Base-by-base conservation (phyloP, 2,797 vertebrate genomes). In the Hydrocynus forskahlii region DNA sequence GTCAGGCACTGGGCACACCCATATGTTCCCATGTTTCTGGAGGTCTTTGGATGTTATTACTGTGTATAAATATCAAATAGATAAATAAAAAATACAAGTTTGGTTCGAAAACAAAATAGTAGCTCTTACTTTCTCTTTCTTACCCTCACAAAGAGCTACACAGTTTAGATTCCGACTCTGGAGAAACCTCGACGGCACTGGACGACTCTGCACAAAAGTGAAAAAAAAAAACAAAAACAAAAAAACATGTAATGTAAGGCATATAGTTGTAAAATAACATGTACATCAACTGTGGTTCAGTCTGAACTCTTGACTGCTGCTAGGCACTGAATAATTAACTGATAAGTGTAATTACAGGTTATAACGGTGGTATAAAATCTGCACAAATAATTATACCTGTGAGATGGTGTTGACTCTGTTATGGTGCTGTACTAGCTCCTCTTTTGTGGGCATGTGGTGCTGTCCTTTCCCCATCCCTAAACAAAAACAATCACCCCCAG, bases 41-140 rank as follows among this genome's bases (percentile, higher is more conserved):
- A 99, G 95, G 92, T 99, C 98, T 93, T 99, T 99, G 9, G 98
- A 99, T 84, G 98, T 99, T 89, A 99, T 99, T 85, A 99, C 98
- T 99, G 94, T 99, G 94, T 29, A 40, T 23, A 50, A 55, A 81
- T 4, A 50, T 57, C 5, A 48, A 45, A 13, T 59, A 52, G 4
- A 63, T 59, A 29, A 29, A 29, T 29, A 60, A 7, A 57, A 8
- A 57, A 57, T 23, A 63, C 10, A 21, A 3, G 2, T 63, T 63
- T 35, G 4, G 4, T 60, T 12, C 1, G 54, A 23, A 35, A 1
- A 63, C 60, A 19, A 40, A 66, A 66, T 66, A 16, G 0, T 38
- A 23, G 5, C n/a, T 60, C 73, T 79, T 54, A 59, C 59, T 25
- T 38, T 10, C 35, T 29, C 8, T 59, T 19, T 19, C 85, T 54